Evolutionary conservation across 2,113 vertebrate genomes (phyloP).

Genomic region (Ranitomeya variabilis): DNA sequence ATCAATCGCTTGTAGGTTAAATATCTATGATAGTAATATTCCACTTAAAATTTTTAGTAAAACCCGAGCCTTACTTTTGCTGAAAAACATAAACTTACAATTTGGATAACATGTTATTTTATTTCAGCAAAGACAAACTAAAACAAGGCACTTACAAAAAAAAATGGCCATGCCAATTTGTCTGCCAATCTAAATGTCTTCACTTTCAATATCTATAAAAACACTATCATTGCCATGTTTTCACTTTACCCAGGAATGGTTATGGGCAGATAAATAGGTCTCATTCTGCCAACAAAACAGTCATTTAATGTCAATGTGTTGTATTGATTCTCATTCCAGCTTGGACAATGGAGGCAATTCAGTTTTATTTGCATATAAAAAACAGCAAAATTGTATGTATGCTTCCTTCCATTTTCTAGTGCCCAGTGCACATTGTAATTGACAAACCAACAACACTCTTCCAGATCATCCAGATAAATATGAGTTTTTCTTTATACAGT

Average conservation of each 20-base stretch:
- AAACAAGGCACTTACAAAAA: constrained; percentile 38
- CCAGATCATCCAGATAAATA: not conserved
- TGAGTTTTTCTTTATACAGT: not conserved
- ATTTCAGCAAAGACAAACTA: constrained; percentile 41
- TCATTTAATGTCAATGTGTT: constrained; percentile 29
- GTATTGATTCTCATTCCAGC: not conserved
- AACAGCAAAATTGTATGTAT: not conserved
- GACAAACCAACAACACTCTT: not conserved
- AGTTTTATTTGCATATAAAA: not conserved
- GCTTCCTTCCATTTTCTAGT: not conserved
- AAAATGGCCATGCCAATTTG: constrained; percentile 28
- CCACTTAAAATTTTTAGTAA: not conserved
- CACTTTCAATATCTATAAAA: constrained; percentile 37
- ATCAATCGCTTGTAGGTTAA: not conserved
- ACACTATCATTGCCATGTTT: constrained; percentile 35
- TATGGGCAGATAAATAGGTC: constrained; percentile 15
- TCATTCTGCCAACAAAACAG: constrained; percentile 19
- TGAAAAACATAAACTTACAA: constrained; percentile 20
- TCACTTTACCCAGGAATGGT: constrained; percentile 8
- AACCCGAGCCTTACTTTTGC: not conserved
- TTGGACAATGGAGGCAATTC: constrained; percentile 10
- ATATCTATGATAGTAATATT: constrained; percentile 5
- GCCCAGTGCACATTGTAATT: no score
- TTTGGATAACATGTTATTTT: constrained; percentile 41
- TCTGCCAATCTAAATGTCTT: constrained; percentile 45